phyloP scores from a whole-genome alignment of 2,797 vertebrate genomes.

The Ptychadena robeensis region DNA sequence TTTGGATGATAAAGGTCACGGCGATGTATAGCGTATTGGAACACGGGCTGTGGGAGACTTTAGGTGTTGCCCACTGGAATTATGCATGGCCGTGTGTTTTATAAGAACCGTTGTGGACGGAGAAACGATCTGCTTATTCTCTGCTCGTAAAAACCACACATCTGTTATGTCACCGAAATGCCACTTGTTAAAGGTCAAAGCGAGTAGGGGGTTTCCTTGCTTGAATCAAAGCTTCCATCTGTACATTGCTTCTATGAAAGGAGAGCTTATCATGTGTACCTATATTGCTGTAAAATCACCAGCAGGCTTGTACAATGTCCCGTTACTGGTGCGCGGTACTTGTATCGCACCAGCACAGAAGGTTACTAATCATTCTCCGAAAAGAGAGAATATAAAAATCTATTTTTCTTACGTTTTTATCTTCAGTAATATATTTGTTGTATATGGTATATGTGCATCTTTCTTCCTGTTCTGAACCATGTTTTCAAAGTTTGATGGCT shows the following conservation, averaged over 20 bases:
- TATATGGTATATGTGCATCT: no score
- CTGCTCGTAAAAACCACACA: slow-evolving; percentile 11
- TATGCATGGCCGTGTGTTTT: not conserved
- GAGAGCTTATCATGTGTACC: not conserved
- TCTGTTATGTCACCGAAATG: not conserved
- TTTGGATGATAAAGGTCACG: slow-evolving; percentile 26
- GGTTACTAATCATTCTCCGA: not conserved
- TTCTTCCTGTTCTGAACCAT: no score
- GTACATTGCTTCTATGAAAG: not conserved
- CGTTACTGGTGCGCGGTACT: no score
- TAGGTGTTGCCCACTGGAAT: not conserved
- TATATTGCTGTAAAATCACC: not conserved
- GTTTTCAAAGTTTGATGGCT: no score
- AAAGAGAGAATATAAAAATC: not conserved
- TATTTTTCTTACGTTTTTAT: not conserved
- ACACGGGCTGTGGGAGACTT: not conserved
- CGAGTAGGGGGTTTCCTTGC: not conserved
- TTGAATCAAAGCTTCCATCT: not conserved
- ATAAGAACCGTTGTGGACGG: not conserved
- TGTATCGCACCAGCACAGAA: not conserved
- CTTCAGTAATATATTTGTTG: no score
- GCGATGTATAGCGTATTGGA: not conserved
- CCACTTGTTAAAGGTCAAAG: not conserved
- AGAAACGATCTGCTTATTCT: slow-evolving; percentile 19
- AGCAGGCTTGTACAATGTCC: not conserved